Evolutionary conservation across 2,888 invertebrate species (phyloP), one percentile per base, ranked within the genome.

Genomic region (Bellardia pandia): DNA sequence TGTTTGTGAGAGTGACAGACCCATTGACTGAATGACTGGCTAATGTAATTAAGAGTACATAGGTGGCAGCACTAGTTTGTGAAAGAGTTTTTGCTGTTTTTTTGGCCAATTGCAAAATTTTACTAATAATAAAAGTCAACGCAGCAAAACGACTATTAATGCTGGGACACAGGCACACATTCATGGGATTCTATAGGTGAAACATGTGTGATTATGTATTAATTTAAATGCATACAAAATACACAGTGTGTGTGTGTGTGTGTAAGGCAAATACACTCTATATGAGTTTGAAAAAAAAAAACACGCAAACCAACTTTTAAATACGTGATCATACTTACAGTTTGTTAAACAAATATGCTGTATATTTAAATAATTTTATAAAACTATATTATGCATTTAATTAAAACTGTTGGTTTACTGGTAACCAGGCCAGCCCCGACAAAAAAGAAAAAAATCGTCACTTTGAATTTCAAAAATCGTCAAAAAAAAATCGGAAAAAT

Each of bases 311-410:
- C 23, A 69, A 69, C 33, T 51, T 69, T 51, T 53, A 69, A 69
- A 33, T 51, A 69, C 69, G 69, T 69, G 69, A 69, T 69, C 37
- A 53, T 69, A 8, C 33, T 51, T 51, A 53, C 33, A 37, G 33
- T 9, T n/a, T 23, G 23, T 30, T 30, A 53, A 66, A 66, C 14
- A 42, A 11, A 45, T 0, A 62, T 62, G 13, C 23, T 66, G 37
- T 37, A 6, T 6, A 37, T 23, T 66, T 16, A 48, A 9, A 11
- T 69, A 48, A 60, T 60, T 60, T 62, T 69, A 37, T 14, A 1
- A 51, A 69, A 51, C 16, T 30, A 7, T 51, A 33, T 51, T 66
- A 23, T 23, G 13, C 16, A 45, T 66, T 66, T 69, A 51, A 51
- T 69, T 69, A 69, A 51, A 53, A 30, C 56, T 23, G 6, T 51